Conservation (phyloP, 2,797 vertebrate genomes). For the Rhabdomys pumilio region DNA sequence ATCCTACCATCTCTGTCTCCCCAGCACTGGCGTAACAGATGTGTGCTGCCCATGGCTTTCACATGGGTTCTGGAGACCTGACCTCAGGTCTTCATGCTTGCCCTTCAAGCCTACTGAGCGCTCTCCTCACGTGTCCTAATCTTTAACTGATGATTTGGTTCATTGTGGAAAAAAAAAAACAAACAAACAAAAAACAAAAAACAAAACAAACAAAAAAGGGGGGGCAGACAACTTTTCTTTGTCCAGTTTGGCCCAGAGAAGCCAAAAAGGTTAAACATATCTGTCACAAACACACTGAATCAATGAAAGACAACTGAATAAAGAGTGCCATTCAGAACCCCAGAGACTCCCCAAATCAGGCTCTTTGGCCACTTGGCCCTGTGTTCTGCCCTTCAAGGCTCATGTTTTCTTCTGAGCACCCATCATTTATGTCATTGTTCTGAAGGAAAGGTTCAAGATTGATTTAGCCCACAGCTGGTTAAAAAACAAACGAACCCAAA, state of each 20-base stretch:
- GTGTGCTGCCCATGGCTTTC: not conserved
- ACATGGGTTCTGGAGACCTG: not conserved
- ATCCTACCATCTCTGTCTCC: not conserved
- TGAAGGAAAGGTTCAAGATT: constrained; percentile 67
- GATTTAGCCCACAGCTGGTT: constrained; percentile 78
- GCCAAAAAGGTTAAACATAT: not conserved
- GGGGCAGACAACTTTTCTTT: not conserved
- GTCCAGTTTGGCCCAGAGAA: not conserved
- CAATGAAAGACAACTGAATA: not conserved
- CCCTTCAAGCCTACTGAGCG: not conserved
- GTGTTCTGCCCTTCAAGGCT: not conserved
- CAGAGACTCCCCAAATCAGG: not conserved
- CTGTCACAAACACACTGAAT: not conserved
- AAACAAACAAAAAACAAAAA: not conserved
- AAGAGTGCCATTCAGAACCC: not conserved
- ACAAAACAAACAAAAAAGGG: not conserved
- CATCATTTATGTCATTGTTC: constrained; percentile 24
- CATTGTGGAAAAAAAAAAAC: not conserved
- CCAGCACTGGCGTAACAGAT: not conserved
- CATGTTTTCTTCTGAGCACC: constrained; percentile 7
- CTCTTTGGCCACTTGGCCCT: not conserved
- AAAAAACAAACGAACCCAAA: constrained; percentile 80
- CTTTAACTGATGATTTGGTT: constrained; percentile 61
- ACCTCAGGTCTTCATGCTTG: not conserved
- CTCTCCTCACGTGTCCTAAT: not conserved